Percentiles rank a stretch among this genome's conserved stretches.
These are phyloP conservation scores for Bolinopsis microptera DNA, from an alignment of 37 sponge, comb jelly and placozoan genomes.

Conservation along the genomic window DNA sequence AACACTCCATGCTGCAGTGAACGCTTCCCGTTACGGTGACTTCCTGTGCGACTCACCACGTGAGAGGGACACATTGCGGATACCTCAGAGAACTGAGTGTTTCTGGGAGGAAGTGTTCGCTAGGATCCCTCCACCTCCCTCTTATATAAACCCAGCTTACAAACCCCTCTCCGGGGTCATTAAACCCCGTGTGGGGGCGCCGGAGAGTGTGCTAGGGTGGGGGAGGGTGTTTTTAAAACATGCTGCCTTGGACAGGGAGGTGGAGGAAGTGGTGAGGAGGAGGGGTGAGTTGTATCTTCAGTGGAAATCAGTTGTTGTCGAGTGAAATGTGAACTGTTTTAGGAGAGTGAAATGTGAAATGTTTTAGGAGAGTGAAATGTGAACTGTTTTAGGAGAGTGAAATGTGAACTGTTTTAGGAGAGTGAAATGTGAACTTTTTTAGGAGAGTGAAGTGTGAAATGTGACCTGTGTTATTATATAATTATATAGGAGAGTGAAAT, in stretches of 20 bases:
- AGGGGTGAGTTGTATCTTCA: background rate
- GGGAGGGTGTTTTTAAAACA: slow-evolving; percentile 31
- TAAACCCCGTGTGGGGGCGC: background rate
- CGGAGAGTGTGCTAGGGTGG: background rate
- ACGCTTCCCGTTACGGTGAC: slow-evolving; percentile 9
- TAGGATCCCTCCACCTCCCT: no score
- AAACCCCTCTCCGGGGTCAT: background rate
- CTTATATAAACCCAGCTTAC: background rate
- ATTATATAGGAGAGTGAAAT: no score
- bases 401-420: background rate
- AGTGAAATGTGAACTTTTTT: background rate
- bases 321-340: background rate
- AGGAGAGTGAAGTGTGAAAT: no score
- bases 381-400: background rate
- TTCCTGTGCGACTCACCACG: background rate
- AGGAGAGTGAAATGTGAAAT: background rate
- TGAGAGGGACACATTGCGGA: background rate
- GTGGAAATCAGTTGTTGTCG: background rate
- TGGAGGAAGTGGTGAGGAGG: background rate
- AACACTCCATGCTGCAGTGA: background rate
- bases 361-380: background rate
- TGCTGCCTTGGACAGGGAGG: background rate
- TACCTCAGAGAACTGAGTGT: background rate
- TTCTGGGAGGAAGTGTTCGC: slow-evolving; percentile 29
- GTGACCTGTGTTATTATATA: no score